Evolutionary conservation across 1,140 invertebrate genomes (phyloP).

Genomic region (Hylaeus anthracinus): DNA sequence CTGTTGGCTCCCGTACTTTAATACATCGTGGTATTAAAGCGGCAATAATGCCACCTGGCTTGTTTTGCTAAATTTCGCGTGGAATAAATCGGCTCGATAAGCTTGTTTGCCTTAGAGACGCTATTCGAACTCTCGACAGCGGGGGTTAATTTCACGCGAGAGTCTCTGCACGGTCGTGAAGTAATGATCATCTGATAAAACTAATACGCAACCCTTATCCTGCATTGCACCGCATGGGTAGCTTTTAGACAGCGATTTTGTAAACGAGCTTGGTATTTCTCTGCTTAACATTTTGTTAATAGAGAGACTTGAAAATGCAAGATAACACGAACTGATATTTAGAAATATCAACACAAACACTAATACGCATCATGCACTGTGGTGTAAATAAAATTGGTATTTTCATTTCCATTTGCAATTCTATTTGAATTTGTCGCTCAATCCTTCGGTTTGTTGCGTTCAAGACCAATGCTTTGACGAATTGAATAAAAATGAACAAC

Average conservation of each 20-base stretch:
- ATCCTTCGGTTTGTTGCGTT: too few species aligned
- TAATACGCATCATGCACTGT: too few species aligned
- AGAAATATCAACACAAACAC: too few species aligned
- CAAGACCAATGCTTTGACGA: too few species aligned
- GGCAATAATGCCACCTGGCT: background rate
- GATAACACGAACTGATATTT: too few species aligned
- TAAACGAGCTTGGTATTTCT: background rate
- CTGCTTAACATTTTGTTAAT: too few species aligned
- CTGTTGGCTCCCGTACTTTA: background rate
- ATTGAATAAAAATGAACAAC: too few species aligned
- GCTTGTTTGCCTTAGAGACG: slow-evolving; percentile 26
- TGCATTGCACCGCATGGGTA: background rate
- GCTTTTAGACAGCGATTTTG: slow-evolving; percentile 2
- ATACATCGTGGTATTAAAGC: slow-evolving; percentile 32
- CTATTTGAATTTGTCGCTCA: too few species aligned
- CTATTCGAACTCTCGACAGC: background rate
- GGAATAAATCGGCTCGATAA: slow-evolving; percentile 24
- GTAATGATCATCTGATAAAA: background rate
- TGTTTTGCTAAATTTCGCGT: slow-evolving; percentile 27
- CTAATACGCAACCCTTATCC: background rate
- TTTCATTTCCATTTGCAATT: too few species aligned
- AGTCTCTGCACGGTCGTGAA: background rate
- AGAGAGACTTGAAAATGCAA: too few species aligned
- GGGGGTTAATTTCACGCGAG: slow-evolving; percentile 5
- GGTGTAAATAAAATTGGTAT: too few species aligned